Conservation (phyloP, 2,888 invertebrate genomes). For the Drosophila macrothrix region DNA sequence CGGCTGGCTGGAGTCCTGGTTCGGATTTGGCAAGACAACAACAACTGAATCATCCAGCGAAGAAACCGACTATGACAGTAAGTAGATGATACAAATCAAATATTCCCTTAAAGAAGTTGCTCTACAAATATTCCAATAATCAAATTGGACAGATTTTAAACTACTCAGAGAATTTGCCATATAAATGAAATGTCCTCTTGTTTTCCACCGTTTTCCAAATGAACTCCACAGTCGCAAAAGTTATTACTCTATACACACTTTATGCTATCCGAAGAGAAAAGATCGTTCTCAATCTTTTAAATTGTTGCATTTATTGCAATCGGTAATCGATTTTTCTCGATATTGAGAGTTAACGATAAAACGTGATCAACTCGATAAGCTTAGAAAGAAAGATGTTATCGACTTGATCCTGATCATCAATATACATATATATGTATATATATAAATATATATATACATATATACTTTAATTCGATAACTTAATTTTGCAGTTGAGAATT, state of each 20-base stretch:
- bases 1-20: slow-evolving; percentile 83
- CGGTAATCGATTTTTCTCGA: neutral
- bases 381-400: neutral
- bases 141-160: neutral
- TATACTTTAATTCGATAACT: neutral
- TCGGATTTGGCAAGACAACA: slow-evolving; percentile 70
- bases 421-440: neutral
- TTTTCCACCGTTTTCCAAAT: neutral
- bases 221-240: neutral
- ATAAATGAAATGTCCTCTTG: neutral
- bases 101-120: neutral
- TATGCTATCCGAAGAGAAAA: neutral
- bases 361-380: neutral
- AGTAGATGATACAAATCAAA: slow-evolving; percentile 51
- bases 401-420: neutral
- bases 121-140: neutral
- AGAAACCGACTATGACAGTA: slow-evolving; percentile 75
- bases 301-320: neutral
- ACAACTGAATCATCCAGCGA: slow-evolving; percentile 57
- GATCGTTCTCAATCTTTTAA: neutral
- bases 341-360: neutral
- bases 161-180: neutral
- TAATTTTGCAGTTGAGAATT: neutral
- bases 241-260: neutral
- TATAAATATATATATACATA: neutral